phyloP scores from a whole-genome alignment of 92 coral and sea anemone genomes.

The Muricea muricata region DNA sequence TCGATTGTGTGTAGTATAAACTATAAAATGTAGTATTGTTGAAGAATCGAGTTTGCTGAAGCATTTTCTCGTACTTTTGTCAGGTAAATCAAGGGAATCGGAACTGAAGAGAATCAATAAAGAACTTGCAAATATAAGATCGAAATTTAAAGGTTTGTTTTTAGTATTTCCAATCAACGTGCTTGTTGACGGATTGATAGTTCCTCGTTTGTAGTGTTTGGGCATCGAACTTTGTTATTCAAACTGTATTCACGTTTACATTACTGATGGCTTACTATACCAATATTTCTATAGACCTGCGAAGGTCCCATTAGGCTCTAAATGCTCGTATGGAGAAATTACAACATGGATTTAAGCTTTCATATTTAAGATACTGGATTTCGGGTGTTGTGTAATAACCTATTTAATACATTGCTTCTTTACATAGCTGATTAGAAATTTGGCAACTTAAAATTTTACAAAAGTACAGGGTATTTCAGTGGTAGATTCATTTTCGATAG shows the following conservation, averaged over 20 bases:
- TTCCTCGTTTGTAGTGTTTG: neutral
- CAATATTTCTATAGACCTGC: neutral
- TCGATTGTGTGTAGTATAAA: too few relatives aligned
- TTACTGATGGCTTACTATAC: neutral
- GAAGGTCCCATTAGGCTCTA: too few relatives aligned
- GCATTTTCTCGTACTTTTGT: neutral
- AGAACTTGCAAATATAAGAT: constrained; percentile 97
- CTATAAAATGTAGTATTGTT: too few relatives aligned
- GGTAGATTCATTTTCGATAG: too few relatives aligned
- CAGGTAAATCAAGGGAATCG: constrained; percentile 98
- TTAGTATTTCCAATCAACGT: neutral
- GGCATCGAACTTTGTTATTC: neutral
- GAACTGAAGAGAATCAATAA: constrained; percentile 95
- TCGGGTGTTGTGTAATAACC: neutral
- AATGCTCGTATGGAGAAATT: too few relatives aligned
- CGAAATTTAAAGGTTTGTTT: constrained; percentile 93
- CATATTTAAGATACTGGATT: too few relatives aligned
- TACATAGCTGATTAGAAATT: too few relatives aligned
- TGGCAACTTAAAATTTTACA: too few relatives aligned
- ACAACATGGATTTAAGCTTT: too few relatives aligned
- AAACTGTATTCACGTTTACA: neutral
- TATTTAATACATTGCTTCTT: too few relatives aligned
- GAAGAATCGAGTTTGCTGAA: neutral
- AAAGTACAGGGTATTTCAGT: too few relatives aligned
- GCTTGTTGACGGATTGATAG: constrained; percentile 1